These are phyloP conservation scores for Palythoa grandiflora DNA, from an alignment of 92 coral and sea anemone genomes.

Conservation along the genomic window DNA sequence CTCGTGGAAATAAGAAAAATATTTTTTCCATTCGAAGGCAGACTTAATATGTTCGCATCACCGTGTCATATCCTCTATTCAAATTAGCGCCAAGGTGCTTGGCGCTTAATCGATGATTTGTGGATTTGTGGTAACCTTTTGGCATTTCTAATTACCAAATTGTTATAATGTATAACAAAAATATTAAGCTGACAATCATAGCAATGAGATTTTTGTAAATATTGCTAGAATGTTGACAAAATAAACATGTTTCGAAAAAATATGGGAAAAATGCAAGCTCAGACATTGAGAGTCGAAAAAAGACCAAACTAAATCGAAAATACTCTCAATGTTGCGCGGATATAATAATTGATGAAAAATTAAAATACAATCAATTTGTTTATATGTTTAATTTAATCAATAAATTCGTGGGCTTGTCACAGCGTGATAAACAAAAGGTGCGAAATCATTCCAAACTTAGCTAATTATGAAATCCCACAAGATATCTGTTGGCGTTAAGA, in stretches of 20 bases:
- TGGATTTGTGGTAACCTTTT: too few species aligned
- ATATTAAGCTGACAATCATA: too few species aligned
- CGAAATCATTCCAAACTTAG: not conserved
- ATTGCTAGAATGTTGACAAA: too few species aligned
- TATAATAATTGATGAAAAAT: not conserved
- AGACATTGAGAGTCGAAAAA: not conserved
- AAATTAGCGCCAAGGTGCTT: too few species aligned
- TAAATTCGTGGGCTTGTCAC: not conserved
- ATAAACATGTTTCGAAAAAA: not conserved
- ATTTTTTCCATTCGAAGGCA: too few species aligned
- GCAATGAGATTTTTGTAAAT: too few species aligned
- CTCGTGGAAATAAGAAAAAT: too few species aligned
- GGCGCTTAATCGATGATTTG: too few species aligned
- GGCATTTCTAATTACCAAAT: too few species aligned
- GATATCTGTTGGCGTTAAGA: slow-evolving; percentile 2
- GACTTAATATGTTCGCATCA: too few species aligned
- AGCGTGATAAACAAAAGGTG: not conserved
- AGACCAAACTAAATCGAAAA: not conserved
- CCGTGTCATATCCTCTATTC: too few species aligned
- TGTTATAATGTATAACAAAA: too few species aligned
- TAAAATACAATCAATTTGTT: not conserved
- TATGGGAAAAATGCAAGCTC: not conserved
- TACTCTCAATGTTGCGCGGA: not conserved
- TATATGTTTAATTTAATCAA: not conserved
- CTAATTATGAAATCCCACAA: not conserved